Percentiles rank a stretch among this genome's conserved stretches.
Conservation (phyloP, 2,113 vertebrate genomes). For the Pipa parva region DNA sequence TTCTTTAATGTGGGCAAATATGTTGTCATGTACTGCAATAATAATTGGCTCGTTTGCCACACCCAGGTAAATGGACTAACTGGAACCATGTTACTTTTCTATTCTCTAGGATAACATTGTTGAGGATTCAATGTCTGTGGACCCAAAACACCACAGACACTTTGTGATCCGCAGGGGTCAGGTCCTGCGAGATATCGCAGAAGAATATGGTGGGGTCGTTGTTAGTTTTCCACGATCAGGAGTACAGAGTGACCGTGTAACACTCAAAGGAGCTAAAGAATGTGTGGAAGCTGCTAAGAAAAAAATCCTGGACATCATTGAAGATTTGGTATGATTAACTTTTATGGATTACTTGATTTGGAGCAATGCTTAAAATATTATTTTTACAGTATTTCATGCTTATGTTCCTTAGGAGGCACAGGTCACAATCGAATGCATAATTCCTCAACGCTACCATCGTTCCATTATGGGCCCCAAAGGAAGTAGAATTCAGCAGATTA, state of each 20-base stretch:
- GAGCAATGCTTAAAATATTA: too few relatives aligned
- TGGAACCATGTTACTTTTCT: not conserved
- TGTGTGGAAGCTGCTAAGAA: conserved; percentile 96
- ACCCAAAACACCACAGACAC: conserved; percentile 90
- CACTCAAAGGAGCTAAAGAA: conserved; percentile 94
- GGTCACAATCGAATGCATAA: conserved; percentile 89
- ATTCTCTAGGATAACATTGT: conserved; percentile 81
- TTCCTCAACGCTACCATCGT: conserved; percentile 89
- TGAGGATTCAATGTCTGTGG: conserved; percentile 87
- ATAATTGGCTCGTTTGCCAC: too few relatives aligned
- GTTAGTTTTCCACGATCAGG: conserved; percentile 93
- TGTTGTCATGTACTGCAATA: too few relatives aligned
- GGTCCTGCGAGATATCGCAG: conserved; percentile 88
- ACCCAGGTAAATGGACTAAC: too few relatives aligned
- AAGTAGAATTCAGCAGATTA: conserved; percentile 92
- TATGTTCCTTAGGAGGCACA: conserved; percentile 79
- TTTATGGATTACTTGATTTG: too few relatives aligned
- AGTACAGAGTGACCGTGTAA: conserved; percentile 86
- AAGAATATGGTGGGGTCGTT: conserved; percentile 94
- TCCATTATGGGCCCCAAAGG: conserved; percentile 98
- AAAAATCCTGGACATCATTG: conserved; percentile 90
- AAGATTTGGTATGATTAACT: conserved; percentile 76
- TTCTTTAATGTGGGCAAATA: too few relatives aligned
- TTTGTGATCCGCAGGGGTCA: conserved; percentile 92
- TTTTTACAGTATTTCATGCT: too few relatives aligned